These are phyloP conservation scores for Campylorhamphus procurvoides DNA, from an alignment of 2,113 vertebrate species.

Conservation along the genomic window DNA sequence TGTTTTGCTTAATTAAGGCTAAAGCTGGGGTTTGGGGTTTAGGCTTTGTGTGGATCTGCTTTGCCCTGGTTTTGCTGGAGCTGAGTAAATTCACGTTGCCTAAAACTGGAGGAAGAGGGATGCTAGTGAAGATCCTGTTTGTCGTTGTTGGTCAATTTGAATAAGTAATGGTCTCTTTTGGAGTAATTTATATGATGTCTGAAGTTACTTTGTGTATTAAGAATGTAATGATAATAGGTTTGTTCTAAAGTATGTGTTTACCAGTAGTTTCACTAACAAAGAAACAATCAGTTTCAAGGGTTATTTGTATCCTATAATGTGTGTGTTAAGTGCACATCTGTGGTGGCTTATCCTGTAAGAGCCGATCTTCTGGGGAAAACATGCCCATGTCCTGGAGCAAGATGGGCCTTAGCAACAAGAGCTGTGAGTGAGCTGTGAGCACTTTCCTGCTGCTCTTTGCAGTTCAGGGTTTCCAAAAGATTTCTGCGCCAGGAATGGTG, in stretches of 20 bases:
- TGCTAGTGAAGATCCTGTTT: background rate
- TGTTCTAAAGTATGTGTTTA: background rate
- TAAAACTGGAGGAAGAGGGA: background rate
- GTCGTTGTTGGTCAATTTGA: background rate
- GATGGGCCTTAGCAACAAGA: background rate
- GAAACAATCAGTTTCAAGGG: background rate
- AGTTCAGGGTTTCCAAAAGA: background rate
- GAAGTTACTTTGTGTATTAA: background rate
- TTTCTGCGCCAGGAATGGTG: rapidly evolving
- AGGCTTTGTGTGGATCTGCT: background rate
- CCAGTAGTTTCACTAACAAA: background rate
- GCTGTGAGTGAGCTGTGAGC: background rate
- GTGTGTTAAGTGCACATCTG: background rate
- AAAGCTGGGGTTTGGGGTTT: background rate
- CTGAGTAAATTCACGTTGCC: background rate
- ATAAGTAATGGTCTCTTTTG: background rate
- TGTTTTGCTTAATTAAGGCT: background rate
- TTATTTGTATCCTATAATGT: background rate
- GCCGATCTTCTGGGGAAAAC: background rate
- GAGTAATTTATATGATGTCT: background rate
- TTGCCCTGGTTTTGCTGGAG: background rate
- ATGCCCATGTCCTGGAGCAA: background rate
- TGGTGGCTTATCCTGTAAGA: background rate
- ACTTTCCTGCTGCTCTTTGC: background rate
- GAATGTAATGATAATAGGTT: background rate